These are phyloP conservation scores for Ochotona curzoniae DNA, from an alignment of 2,113 vertebrate species.

Conservation along the genomic window DNA sequence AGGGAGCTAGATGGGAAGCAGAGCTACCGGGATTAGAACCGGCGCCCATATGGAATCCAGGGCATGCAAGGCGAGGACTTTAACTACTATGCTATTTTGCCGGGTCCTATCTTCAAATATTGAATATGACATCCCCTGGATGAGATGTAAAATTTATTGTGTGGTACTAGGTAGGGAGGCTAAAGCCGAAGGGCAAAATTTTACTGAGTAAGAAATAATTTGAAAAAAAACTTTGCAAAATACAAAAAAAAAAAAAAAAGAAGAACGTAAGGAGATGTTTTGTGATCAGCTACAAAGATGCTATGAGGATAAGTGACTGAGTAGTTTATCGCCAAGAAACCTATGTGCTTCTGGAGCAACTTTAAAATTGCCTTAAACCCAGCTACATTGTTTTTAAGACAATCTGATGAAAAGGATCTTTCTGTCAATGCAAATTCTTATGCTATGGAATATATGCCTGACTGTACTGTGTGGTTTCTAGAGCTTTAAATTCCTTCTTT, in stretches of 20 bases:
- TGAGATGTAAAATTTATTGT: not conserved
- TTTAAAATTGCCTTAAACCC: constrained; percentile 27
- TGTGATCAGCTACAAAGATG: not conserved
- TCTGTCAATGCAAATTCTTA: not conserved
- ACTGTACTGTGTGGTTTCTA: not conserved
- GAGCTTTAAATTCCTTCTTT: not conserved
- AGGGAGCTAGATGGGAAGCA: too few species aligned
- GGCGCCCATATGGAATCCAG: too few species aligned
- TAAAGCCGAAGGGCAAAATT: not conserved
- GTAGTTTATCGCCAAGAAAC: not conserved
- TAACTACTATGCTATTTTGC: too few species aligned
- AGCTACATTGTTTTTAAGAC: not conserved
- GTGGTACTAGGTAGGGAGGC: not conserved
- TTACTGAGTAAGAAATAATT: constrained; percentile 33
- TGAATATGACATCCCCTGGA: not conserved
- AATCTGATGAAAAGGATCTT: not conserved
- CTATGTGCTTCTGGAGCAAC: constrained; percentile 17
- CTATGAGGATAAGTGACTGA: not conserved
- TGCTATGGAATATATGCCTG: not conserved
- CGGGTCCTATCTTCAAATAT: not conserved
- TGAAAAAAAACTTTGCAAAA: not conserved
- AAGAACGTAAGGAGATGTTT: not conserved
- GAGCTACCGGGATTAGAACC: too few species aligned
- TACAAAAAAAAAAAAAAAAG: not conserved
- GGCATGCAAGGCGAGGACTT: too few species aligned